Evolutionary conservation across 2,797 vertebrate genomes (phyloP).

Genomic region (Benthosema pterotum): DNA sequence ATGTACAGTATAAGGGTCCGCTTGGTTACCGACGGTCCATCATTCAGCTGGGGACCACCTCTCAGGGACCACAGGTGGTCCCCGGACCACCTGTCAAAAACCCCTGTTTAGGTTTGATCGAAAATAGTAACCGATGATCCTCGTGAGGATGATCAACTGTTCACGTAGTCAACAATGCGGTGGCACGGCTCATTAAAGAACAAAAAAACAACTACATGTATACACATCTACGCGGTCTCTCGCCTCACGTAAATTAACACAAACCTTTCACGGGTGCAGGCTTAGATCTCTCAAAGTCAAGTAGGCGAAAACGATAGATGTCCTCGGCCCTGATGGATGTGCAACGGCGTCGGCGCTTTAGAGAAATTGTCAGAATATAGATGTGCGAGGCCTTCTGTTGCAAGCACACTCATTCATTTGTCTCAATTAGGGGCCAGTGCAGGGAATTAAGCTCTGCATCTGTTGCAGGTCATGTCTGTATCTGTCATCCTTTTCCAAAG

Average conservation of each 20-base stretch:
- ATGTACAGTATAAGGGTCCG: too few relatives aligned
- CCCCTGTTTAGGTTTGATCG: too few relatives aligned
- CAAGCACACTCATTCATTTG: slow-evolving; percentile 66
- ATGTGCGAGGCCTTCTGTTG: slow-evolving; percentile 66
- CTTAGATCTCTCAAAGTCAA: slow-evolving; percentile 12
- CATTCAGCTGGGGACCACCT: too few relatives aligned
- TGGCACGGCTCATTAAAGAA: slow-evolving; percentile 38
- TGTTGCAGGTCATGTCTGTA: slow-evolving; percentile 73
- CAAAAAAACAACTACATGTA: slow-evolving; percentile 50
- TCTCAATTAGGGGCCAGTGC: slow-evolving; percentile 74
- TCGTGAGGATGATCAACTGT: too few relatives aligned
- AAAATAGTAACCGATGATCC: too few relatives aligned
- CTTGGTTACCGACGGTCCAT: too few relatives aligned
- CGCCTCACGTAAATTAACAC: slow-evolving; percentile 35
- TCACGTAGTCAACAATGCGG: slow-evolving; percentile 1
- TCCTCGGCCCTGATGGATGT: too few relatives aligned
- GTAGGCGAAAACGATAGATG: background rate
- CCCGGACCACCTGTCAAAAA: too few relatives aligned
- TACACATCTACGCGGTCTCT: slow-evolving; percentile 35
- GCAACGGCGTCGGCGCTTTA: too few relatives aligned
- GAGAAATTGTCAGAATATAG: slow-evolving; percentile 39
- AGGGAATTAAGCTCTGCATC: slow-evolving; percentile 76
- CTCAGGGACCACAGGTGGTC: too few relatives aligned
- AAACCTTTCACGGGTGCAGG: background rate
- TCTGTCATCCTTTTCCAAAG: slow-evolving; percentile 53